phyloP scores from a whole-genome alignment of 2,113 vertebrate genomes.

The Acinonyx jubatus region DNA sequence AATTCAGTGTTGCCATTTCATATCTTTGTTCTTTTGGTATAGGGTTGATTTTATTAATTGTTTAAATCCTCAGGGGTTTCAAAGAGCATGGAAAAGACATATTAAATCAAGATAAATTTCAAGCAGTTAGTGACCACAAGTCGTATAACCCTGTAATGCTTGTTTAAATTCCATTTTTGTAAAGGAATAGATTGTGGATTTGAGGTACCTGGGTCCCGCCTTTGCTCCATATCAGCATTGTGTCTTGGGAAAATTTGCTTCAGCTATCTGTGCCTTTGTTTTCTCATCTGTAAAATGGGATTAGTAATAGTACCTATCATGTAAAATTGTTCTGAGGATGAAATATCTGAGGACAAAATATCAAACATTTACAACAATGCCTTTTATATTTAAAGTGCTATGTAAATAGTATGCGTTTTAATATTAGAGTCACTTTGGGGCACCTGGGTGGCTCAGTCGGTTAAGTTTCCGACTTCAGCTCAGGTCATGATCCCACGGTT shows the following conservation, averaged over 20 bases:
- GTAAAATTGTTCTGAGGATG: neutral
- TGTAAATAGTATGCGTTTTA: neutral
- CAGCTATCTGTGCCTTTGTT: neutral
- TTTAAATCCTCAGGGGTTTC: neutral
- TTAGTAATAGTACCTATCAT: neutral
- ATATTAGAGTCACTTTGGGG: neutral
- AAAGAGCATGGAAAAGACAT: neutral
- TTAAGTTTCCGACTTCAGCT: no score
- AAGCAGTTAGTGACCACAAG: neutral
- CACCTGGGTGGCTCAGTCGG: no score
- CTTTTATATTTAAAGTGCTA: neutral
- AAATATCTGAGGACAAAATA: no score
- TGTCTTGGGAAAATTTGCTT: neutral
- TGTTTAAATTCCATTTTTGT: neutral
- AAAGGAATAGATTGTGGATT: neutral
- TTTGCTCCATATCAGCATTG: neutral
- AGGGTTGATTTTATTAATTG: neutral
- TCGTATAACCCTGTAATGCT: neutral
- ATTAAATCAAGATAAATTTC: neutral
- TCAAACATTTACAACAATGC: neutral
- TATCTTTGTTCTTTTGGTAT: neutral
- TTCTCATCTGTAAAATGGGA: neutral
- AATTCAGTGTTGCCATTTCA: neutral
- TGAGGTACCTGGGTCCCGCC: neutral
- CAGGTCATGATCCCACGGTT: no score